Evolutionary conservation across 92 coral and sea anemone species (phyloP), one percentile per base, ranked within the genome.

Genomic region (Pocillopora grandis): DNA sequence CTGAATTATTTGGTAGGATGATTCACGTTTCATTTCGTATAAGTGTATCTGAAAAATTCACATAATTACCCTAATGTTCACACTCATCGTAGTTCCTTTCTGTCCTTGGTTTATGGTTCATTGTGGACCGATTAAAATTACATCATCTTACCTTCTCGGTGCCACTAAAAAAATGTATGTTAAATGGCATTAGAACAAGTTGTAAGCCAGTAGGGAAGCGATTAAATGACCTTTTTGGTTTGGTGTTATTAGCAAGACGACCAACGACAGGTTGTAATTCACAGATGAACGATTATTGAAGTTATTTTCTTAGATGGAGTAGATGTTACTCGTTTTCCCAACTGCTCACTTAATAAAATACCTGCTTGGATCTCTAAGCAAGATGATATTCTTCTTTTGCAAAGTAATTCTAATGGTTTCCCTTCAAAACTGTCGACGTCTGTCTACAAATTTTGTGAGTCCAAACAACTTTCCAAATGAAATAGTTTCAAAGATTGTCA

Each of bases 211-310:
- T 83, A 12, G 65, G 65, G 80, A 27, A 58, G 17, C 86, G 63
- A 36, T 36, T 63, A 49, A 48, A 23, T 74, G 86, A 83, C 86
- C 86, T 83, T 73, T 27, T 65, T 27, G 80, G 65, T 65, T 49
- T 73, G 72, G 80, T 62, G 70, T 17, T 49, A 62, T 62, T 16
- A 55, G 74, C 35, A 13, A 59, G 14, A 67, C 10, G 65, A 56
- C n/a, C 31, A 18, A 31, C 62, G 58, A 10, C 86, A 75, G 86
- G 86, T 83, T 23, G 73, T 31, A 60, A 60, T 83, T 63, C 74
- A 83, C 86, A 83, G 86, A 83, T 83, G 73, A 83, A 48, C 63
- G 62, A 83, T 83, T 64, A 18, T n/a, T 55, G 31, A 55, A 59
- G 72, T 49, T 73, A 2, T 8, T 74, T 74, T 62, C 31, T 15